These are phyloP conservation scores for Cynopterus sphinx DNA, from an alignment of 2,797 vertebrate species.

Conservation along the genomic window DNA sequence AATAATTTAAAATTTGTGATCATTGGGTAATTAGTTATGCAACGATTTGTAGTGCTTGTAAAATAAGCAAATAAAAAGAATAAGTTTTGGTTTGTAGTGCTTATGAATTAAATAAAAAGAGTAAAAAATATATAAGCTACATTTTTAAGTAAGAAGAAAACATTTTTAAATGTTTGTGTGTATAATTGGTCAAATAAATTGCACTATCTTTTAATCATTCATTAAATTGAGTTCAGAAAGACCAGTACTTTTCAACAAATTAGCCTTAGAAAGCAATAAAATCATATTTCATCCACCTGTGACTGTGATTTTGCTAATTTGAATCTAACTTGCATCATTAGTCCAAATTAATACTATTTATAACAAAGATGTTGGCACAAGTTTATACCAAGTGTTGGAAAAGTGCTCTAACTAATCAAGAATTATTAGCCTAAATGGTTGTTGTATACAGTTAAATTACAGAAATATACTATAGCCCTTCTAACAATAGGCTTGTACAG, in stretches of 20 bases:
- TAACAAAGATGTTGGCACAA: not conserved
- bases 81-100: not conserved
- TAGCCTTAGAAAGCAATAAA: not conserved
- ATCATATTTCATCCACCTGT: not conserved
- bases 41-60: too few relatives aligned
- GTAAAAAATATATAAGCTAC: not conserved
- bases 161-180: not conserved
- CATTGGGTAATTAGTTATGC: not conserved
- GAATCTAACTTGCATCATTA: not conserved
- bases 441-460: not conserved
- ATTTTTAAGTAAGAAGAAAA: conserved; percentile 2
- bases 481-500: not conserved
- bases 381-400: not conserved
- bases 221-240: not conserved
- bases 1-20: not conserved
- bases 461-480: not conserved
- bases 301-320: not conserved
- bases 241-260: not conserved
- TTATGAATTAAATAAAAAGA: conserved; percentile 8
- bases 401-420: not conserved
- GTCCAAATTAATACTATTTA: not conserved
- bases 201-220: not conserved
- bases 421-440: not conserved
- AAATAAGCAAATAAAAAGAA: too few relatives aligned
- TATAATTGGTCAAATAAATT: not conserved